Base-by-base conservation (phyloP, 2,113 vertebrate genomes). In the Oncorhynchus masou region DNA sequence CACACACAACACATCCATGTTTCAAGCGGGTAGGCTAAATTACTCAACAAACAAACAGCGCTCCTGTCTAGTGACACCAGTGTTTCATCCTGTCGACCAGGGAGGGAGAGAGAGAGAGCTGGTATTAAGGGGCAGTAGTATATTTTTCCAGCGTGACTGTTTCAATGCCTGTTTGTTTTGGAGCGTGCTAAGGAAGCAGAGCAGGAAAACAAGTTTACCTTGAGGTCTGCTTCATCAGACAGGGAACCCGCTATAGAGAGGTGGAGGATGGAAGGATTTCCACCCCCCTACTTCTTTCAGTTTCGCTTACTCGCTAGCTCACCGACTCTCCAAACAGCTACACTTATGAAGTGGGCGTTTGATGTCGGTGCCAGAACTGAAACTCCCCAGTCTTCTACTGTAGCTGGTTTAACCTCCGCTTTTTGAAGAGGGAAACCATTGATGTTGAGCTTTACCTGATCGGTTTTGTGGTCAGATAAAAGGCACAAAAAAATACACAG, bases 191-290 rank as follows among this genome's bases (percentile, higher is more conserved):
- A 92, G 92, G 92, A 93, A 93, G 90, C 91, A 73, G 84, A 81
- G 85, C 86, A 89, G 87, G 89, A 93, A 90, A 93, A 91, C 90
- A 90, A 89, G 88, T 92, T 93, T 91, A 90, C 86, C 81, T 81
- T 86, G 82, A 86, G 84, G 90, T 89, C 85, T 87, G 87, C 84
- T 78, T 84, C 79, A 76, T 75, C 79, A 88, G 83, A 92, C 92
- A 92, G 91, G 90, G 92, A 92, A 79, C 70, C 84, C 84, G 86
- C 88, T 90, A 90, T 90, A 87, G 85, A 83, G 77, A 68, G 39
- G 39, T 45, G 39, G 9, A 45, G 39, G 39, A 45, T 11, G 39
- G 79, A 81, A 25, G 25, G 64, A 66, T 66, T 66, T 66, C 25
- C 11, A 29, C 5, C 85, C 88, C 82, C 84, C 77, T 77, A 31